Evolutionary conservation across 2,888 invertebrate genomes (phyloP).

Genomic region (Luffia ferchaultella): DNA sequence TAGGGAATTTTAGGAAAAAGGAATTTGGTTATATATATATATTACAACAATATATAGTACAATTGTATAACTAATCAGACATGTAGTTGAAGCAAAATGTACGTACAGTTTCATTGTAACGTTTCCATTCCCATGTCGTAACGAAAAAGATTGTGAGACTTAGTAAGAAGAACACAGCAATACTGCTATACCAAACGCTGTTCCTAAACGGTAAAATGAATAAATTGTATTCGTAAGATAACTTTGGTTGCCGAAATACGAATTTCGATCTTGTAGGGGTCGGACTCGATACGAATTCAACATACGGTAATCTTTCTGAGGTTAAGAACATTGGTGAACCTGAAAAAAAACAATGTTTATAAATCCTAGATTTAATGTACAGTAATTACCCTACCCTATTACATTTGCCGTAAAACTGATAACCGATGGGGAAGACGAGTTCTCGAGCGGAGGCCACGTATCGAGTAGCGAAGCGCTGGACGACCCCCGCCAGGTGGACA

Average conservation of each 20-base stretch:
- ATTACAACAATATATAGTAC: neutral
- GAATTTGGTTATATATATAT: neutral
- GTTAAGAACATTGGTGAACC: slow-evolving; percentile 73
- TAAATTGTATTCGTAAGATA: slow-evolving; percentile 76
- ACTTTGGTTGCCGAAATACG: slow-evolving; percentile 75
- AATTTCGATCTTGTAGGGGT: slow-evolving; percentile 74
- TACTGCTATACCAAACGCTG: slow-evolving; percentile 70
- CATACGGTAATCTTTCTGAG: slow-evolving; percentile 64
- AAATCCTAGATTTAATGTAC: too few species aligned
- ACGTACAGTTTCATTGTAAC: too few species aligned
- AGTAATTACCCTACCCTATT: too few species aligned
- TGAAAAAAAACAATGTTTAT: slow-evolving; percentile 22
- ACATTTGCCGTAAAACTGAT: too few species aligned
- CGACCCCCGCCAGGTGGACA: too few species aligned
- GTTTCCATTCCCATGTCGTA: slow-evolving; percentile 48
- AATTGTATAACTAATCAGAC: neutral
- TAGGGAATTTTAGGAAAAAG: too few species aligned
- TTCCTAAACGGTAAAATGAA: slow-evolving; percentile 73
- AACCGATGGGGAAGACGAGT: too few species aligned
- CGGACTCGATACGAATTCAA: slow-evolving; percentile 74
- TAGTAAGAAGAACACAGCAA: slow-evolving; percentile 49
- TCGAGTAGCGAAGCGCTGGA: too few species aligned
- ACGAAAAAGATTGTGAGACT: slow-evolving; percentile 40
- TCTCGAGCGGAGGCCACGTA: too few species aligned
- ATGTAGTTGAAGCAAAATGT: too few species aligned